Evolutionary conservation across 2,797 vertebrate genomes (phyloP).

Genomic region (Scolopax rusticola): DNA sequence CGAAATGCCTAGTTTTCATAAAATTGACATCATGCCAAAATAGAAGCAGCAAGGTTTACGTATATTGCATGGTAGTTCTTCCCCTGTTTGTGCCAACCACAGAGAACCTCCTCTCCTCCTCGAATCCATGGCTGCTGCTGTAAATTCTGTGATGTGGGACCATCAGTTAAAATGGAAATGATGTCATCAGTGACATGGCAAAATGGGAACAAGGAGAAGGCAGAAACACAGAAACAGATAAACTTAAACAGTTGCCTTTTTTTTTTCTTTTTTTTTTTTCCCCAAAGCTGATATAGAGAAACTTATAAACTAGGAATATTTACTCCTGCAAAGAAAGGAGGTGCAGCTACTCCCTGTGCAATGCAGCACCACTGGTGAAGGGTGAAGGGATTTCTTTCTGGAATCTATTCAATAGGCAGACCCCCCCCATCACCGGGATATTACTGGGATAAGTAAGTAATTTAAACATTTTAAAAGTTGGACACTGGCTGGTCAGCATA

Average conservation of each 20-base stretch:
- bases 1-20: not conserved
- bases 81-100: not conserved
- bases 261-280: not conserved
- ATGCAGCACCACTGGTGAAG: not conserved
- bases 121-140: rapidly evolving
- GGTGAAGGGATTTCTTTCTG: not conserved
- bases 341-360: not conserved
- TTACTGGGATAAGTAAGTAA: not conserved
- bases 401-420: not conserved
- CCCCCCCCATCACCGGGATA: not conserved
- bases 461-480: not conserved
- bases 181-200: not conserved
- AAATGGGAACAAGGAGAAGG: not conserved
- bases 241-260: not conserved
- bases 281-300: not conserved
- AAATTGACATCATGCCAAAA: not conserved
- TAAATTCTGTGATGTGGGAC: not conserved
- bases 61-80: not conserved
- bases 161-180: not conserved
- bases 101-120: not conserved
- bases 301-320: not conserved
- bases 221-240: not conserved
- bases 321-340: not conserved
- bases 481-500: not conserved
- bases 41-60: not conserved